Base-by-base conservation (phyloP, 2,888 invertebrate species). In the Clunio marinus region DNA sequence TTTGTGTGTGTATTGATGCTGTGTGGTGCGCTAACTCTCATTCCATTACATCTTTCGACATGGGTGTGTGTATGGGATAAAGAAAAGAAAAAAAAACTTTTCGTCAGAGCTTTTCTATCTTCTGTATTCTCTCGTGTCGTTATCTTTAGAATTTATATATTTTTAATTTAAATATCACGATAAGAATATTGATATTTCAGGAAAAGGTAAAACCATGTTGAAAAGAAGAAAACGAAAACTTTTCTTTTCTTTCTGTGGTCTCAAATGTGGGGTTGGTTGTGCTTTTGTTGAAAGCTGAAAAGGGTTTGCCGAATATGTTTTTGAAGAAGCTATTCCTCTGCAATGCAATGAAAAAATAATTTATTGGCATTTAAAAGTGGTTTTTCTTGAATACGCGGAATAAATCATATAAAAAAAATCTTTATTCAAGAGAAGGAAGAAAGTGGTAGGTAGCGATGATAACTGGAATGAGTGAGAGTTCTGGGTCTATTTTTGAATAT, bases 101-200 rank as follows among this genome's bases (percentile, higher is more conserved):
- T 32, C 32, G 10, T 32, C 20, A 7, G 57, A 4, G 22, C 24
- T 62, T 32, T 59, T 17, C 59, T 59, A 35, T 15, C 41, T n/a
- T 41, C 15, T n/a, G 10, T 41, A 10, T n/a, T 41, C 41, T 41
- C 41, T 10, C 32, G 10, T 41, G n/a, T 41, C 41, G 41, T 41
- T 41, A 41, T 59, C 59, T 59, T 59, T 20, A 62, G 62, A 28
- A 37, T 51, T 51, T 51, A 51, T 51, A n/a, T n/a, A n/a, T 51
- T 51, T 59, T 62, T 62, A 62, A 62, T 62, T 62, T 59, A 51
- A 20, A 20, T 62, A 62, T 37, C 62, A 37, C 22, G 62, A 62
- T 62, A 62, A 62, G 62, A 62, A 59, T 32, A 59, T 59, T 59
- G 59, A 59, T 59, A 59, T 35, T 32, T 32, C 2, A 15, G 41